phyloP scores from a whole-genome alignment of 35 echinoderm and acorn worm genomes.

The Heliocidaris tuberculata region DNA sequence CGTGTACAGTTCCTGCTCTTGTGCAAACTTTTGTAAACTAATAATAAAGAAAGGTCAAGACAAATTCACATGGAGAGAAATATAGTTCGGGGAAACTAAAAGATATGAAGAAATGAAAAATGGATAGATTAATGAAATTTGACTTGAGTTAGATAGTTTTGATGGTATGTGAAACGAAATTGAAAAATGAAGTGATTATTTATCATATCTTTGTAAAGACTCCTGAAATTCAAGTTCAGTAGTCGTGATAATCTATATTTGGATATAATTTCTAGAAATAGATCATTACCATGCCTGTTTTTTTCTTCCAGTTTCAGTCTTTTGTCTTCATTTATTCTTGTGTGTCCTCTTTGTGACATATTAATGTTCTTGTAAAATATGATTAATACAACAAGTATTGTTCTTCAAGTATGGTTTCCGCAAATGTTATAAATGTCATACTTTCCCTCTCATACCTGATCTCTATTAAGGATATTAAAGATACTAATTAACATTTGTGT shows the following conservation, averaged over 20 bases:
- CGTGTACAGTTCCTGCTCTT: neutral
- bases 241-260: neutral
- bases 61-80: neutral
- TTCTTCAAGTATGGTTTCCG: no score
- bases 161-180: neutral
- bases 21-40: neutral
- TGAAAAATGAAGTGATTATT: neutral
- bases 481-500: no score
- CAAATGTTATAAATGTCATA: no score
- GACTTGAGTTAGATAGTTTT: neutral
- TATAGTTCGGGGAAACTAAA: neutral
- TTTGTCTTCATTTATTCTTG: neutral
- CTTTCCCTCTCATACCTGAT: no score
- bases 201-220: neutral
- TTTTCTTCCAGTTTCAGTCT: neutral
- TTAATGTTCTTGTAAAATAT: neutral
- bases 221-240: neutral
- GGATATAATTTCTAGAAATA: neutral
- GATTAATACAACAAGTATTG: no score
- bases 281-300: neutral
- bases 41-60: neutral
- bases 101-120: neutral
- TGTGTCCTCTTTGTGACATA: neutral
- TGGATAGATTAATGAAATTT: neutral
- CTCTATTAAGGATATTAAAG: no score